Percentiles rank a stretch among this genome's conserved stretches.
Conservation (phyloP, 2,888 invertebrate genomes). For the Hyposoter dolosus region DNA sequence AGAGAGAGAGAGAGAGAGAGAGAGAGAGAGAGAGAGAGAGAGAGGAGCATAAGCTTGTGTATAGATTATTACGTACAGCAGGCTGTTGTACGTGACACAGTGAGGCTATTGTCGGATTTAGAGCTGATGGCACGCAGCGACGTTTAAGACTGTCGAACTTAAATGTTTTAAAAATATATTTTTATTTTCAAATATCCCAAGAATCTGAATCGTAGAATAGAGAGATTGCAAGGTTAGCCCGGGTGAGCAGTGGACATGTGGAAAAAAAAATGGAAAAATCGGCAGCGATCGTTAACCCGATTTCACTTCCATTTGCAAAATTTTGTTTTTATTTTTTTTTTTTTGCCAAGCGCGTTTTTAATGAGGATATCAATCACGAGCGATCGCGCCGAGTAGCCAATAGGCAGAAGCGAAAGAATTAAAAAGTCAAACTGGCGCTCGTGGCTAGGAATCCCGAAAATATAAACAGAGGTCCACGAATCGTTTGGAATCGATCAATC, state of each 20-base stretch:
- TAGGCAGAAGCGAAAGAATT: neutral
- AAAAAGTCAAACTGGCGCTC: neutral
- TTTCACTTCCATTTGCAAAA: neutral
- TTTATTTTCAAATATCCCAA: neutral
- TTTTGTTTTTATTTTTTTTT: neutral
- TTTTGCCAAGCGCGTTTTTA: neutral
- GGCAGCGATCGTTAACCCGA: neutral
- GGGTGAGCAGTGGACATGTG: too few relatives aligned
- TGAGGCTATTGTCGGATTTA: slow-evolving; percentile 63
- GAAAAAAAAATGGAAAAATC: neutral
- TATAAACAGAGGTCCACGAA: neutral
- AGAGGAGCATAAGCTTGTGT: neutral
- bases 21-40: neutral
- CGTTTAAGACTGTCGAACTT: slow-evolving; percentile 4
- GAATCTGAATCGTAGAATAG: neutral
- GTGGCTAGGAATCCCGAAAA: neutral
- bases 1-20: neutral
- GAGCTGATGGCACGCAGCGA: slow-evolving; percentile 37
- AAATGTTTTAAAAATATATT: neutral
- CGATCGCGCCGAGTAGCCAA: neutral
- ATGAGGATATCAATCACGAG: neutral
- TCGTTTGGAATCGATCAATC: slow-evolving; percentile 6
- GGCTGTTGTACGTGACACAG: slow-evolving; percentile 24
- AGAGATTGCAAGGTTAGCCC: neutral
- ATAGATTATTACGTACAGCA: slow-evolving; percentile 36